These are phyloP conservation scores for Patella pellucida DNA, from an alignment of 2,888 invertebrate species.

Conservation along the genomic window DNA sequence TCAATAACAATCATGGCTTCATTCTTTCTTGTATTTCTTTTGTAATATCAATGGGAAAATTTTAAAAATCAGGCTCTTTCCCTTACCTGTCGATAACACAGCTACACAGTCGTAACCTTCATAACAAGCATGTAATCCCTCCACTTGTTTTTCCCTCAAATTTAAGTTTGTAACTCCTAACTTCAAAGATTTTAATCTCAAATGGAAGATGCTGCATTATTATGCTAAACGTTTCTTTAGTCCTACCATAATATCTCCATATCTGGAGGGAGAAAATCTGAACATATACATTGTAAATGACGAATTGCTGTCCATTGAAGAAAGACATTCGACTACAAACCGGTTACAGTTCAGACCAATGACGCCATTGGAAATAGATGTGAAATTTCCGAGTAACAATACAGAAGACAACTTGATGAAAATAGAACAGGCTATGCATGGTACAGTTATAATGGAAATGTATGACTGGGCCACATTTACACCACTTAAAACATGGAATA, in stretches of 20 bases:
- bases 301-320: slow-evolving; percentile 44
- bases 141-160: too few species aligned
- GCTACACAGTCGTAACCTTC: too few species aligned
- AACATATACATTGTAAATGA: slow-evolving; percentile 56
- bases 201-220: slow-evolving; percentile 92
- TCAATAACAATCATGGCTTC: too few species aligned
- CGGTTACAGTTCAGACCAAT: not conserved
- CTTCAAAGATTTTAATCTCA: slow-evolving; percentile 83
- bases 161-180: too few species aligned
- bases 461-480: slow-evolving; percentile 51
- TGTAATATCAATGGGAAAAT: too few species aligned
- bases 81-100: too few species aligned
- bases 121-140: too few species aligned
- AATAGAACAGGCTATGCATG: not conserved
- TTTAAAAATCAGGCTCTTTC: too few species aligned
- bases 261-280: slow-evolving; percentile 48
- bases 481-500: slow-evolving; percentile 49
- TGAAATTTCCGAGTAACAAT: not conserved
- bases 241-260: slow-evolving; percentile 70
- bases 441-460: slow-evolving; percentile 37
- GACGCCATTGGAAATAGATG: not conserved
- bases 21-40: too few species aligned
- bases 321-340: slow-evolving; percentile 32
- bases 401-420: not conserved
- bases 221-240: slow-evolving; percentile 88